These are phyloP conservation scores for Sycophaga agraensis DNA, from an alignment of 1,140 invertebrate genomes.

Conservation along the genomic window DNA sequence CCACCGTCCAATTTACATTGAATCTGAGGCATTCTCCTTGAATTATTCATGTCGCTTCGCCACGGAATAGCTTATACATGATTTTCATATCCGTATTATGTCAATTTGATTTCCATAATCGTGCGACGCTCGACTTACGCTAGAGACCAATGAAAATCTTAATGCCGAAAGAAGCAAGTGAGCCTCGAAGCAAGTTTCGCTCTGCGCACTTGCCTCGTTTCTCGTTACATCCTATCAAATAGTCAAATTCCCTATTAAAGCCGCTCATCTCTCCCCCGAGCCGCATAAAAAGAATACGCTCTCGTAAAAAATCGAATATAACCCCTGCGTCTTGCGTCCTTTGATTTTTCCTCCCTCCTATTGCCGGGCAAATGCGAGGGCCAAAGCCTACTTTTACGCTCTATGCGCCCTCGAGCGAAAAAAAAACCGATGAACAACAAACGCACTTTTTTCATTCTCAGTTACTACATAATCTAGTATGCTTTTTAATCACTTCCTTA, in stretches of 20 bases:
- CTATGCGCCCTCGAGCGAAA: no score
- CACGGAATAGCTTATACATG: background rate
- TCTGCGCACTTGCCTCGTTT: no score
- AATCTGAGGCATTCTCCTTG: background rate
- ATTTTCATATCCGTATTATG: background rate
- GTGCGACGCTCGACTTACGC: background rate
- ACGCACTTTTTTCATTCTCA: no score
- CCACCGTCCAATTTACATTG: background rate
- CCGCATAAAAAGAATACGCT: conserved; percentile 1
- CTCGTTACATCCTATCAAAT: conserved; percentile 6
- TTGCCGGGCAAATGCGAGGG: no score
- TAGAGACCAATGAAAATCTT: conserved; percentile 10
- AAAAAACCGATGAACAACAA: no score
- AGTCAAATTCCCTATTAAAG: conserved; percentile 15
- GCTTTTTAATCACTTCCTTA: no score
- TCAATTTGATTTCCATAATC: conserved; percentile 7
- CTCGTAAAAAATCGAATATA: conserved; percentile 17
- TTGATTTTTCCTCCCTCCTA: no score
- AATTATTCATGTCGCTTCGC: background rate
- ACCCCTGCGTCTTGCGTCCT: no score
- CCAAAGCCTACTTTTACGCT: no score
- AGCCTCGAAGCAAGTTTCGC: no score
- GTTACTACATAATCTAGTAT: no score
- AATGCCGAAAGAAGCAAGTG: background rate
- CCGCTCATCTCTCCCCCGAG: conserved; percentile 3